phyloP scores from a whole-genome alignment of 2,113 vertebrate genomes.

The Rhinoderma darwinii region DNA sequence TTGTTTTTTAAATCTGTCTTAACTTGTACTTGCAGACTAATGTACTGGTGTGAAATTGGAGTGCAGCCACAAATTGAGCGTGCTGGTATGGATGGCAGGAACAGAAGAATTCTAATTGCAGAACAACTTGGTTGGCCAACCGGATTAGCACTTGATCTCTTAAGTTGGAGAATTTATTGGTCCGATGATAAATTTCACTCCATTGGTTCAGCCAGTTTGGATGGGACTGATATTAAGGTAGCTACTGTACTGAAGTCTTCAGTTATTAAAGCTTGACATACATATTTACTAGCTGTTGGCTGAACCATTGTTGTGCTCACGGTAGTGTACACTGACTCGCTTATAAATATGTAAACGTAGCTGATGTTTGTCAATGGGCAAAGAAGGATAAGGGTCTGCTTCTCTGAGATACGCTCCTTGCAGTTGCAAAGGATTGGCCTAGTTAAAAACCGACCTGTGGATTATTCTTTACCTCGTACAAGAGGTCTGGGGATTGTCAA shows the following conservation, averaged over 20 bases:
- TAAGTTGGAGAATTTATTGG: conserved; percentile 86
- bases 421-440: too few relatives aligned
- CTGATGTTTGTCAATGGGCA: too few relatives aligned
- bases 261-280: not conserved
- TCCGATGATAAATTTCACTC: conserved; percentile 85
- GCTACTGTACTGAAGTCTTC: not conserved
- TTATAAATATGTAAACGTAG: too few relatives aligned
- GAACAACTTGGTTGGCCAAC: conserved; percentile 82
- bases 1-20: too few relatives aligned
- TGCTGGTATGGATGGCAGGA: conserved; percentile 86
- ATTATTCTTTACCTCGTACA: too few relatives aligned
- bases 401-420: too few relatives aligned
- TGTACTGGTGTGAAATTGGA: conserved; percentile 91
- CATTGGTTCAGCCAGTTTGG: conserved; percentile 80
- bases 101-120: conserved; percentile 73
- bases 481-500: too few relatives aligned
- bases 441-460: too few relatives aligned
- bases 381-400: too few relatives aligned
- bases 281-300: not conserved
- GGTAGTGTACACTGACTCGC: too few relatives aligned
- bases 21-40: conserved; percentile 73
- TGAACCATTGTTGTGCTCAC: too few relatives aligned
- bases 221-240: conserved; percentile 81
- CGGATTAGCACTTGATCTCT: conserved; percentile 79
- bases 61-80: conserved; percentile 78